phyloP scores from a whole-genome alignment of 1,140 invertebrate species.

The Calosoma granatense region DNA sequence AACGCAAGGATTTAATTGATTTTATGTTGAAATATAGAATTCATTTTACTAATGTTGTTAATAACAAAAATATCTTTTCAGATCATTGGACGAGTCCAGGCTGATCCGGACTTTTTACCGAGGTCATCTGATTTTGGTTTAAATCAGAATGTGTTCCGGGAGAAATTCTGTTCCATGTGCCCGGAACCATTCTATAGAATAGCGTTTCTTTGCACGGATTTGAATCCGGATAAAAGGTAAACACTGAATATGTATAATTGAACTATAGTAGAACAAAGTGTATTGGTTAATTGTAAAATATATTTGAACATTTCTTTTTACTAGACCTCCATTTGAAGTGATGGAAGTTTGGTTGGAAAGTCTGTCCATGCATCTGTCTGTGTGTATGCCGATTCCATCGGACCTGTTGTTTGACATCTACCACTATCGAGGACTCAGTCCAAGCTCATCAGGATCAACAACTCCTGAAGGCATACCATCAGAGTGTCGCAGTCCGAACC shows the following conservation, averaged over 20 bases:
- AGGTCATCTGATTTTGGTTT: conserved; percentile 83
- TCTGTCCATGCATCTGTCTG: conserved; percentile 58
- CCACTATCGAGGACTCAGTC: conserved; percentile 52
- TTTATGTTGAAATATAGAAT: conserved; percentile 4
- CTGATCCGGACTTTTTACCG: conserved; percentile 86
- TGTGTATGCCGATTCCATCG: conserved; percentile 48
- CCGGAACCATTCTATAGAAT: conserved; percentile 80
- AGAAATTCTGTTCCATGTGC: conserved; percentile 80
- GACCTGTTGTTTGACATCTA: conserved; percentile 65
- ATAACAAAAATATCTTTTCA: no score
- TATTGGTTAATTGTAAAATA: no score
- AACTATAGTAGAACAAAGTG: neutral
- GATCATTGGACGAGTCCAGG: conserved; percentile 87
- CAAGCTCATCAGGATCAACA: conserved; percentile 46
- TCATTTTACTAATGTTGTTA: conserved; percentile 10
- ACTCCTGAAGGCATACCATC: conserved; percentile 42
- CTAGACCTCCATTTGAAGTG: conserved; percentile 75
- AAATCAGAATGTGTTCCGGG: conserved; percentile 75
- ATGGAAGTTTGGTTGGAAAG: conserved; percentile 73
- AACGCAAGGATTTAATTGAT: conserved; percentile 19
- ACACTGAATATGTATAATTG: conserved; percentile 9
- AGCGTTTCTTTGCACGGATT: conserved; percentile 79
- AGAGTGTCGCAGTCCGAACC: conserved; percentile 27
- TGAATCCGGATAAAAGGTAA: conserved; percentile 75
- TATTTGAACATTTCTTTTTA: no score